A percentile compares a stretch with the other conserved stretches of the same genome.
Conservation (phyloP, 2,113 vertebrate genomes). For the Dipodomys stephensi region DNA sequence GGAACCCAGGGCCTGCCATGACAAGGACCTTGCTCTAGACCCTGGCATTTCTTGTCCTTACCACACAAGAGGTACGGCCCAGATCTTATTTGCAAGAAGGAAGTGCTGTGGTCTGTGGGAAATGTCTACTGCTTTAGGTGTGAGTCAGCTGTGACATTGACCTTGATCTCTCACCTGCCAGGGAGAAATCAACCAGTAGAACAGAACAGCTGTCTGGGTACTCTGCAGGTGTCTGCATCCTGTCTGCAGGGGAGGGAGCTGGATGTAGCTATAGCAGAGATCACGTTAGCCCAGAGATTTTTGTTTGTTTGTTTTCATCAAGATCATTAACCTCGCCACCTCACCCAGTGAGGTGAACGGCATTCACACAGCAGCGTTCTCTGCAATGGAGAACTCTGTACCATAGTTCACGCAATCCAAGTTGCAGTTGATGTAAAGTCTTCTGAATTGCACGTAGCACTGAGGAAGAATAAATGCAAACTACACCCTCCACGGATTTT, state of each 20-base stretch:
- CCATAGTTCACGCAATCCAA: background rate
- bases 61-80: conserved; percentile 27
- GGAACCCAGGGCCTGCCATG: background rate
- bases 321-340: background rate
- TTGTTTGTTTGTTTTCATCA: background rate
- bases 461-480: conserved; percentile 1
- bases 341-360: background rate
- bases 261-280: background rate
- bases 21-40: background rate
- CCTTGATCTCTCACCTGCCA: background rate
- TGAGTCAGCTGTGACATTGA: background rate
- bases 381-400: background rate
- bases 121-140: background rate
- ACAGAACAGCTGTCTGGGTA: too few species aligned
- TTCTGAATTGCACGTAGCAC: background rate
- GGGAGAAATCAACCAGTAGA: background rate
- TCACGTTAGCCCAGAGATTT: background rate
- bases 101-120: background rate
- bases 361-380: background rate
- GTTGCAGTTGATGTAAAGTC: background rate
- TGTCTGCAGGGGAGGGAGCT: background rate
- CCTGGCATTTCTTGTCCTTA: conserved; percentile 3
- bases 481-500: background rate
- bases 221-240: background rate
- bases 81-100: background rate